Base-by-base conservation (phyloP, 1,140 invertebrate species). In the Euwallacea similis region DNA sequence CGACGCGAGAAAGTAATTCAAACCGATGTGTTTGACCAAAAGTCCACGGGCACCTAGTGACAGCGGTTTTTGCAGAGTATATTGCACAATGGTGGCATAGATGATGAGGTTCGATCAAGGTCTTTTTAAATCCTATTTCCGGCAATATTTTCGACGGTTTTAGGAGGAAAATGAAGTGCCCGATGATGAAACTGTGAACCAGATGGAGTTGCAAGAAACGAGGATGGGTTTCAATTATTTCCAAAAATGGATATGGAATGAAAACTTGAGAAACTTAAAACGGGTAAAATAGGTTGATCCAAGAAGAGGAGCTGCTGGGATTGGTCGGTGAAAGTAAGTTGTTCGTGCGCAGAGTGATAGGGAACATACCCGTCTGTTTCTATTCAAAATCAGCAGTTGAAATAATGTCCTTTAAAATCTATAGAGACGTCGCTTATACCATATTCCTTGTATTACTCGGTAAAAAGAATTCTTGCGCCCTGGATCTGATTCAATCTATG, bases 1-100 rank as follows among this genome's bases (percentile, higher is more conserved):
- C 88, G 98, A 99, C n/a, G n/a, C 82, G 97, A 99, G 80, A 99
- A 99, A 82, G 97, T 99, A 68, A 99, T 99, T 80, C 98, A 99
- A 81, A 97, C 97, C 70, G 98, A 98, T 81, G 99, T 98, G 96
- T 99, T 99, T 82, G 97, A 99, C 88, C 96, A 99, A 77, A 98
- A 98, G 80, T 98, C 97, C 0, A 99, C 98, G 0, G 96, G 96
- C 0, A 91, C 90, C n/a, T 97, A 99, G 79, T 85, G 98, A 66
- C 92, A 96, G 75, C 94, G 98, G 80, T 98, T 99, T 81, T 84
- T 99, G 55, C 95, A 98, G 78, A 93, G 90, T 68, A 96, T 99
- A 77, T 85, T 99, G 44, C 92, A 95, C 82, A 94, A 97, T 82
- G 93, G 96, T 76, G 95, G 96, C 65, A 93, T 91, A 69, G 96